These are phyloP conservation scores for Orthochromis malagaraziensis DNA, from an alignment of 2,113 vertebrate genomes.

Conservation along the genomic window DNA sequence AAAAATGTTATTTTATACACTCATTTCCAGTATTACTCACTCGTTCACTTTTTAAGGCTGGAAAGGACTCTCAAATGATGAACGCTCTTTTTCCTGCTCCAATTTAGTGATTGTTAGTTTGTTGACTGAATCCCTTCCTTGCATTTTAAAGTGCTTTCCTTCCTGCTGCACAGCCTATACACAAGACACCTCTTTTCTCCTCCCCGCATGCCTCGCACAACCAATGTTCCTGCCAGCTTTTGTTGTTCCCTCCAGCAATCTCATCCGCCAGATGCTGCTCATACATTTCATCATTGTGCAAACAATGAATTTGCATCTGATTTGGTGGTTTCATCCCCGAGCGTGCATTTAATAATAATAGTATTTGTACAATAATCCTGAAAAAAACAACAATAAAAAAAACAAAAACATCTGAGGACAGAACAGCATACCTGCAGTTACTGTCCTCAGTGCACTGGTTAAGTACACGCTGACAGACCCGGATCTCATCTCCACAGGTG, in stretches of 20 bases:
- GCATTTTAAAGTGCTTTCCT: background rate
- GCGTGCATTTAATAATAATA: background rate
- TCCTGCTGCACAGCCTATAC: background rate
- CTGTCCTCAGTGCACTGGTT: constrained; percentile 69
- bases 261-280: background rate
- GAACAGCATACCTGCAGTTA: constrained; percentile 77
- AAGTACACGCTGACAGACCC: constrained; percentile 77
- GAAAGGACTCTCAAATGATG: background rate
- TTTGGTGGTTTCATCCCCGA: background rate
- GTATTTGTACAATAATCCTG: background rate
- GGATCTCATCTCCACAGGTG: constrained; percentile 63
- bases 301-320: background rate
- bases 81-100: background rate
- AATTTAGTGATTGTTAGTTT: background rate
- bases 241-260: background rate
- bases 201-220: background rate
- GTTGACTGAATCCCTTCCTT: background rate
- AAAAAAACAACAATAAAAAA: background rate
- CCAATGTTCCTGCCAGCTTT: background rate
- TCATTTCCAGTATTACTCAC: background rate
- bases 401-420: background rate
- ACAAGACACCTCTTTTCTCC: background rate
- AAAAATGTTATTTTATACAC: background rate
- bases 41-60: background rate
- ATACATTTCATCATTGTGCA: background rate